A percentile compares a stretch with the other conserved stretches of the same genome.
Conservation (phyloP, 2,888 invertebrate genomes). For the Aphrophora alni region DNA sequence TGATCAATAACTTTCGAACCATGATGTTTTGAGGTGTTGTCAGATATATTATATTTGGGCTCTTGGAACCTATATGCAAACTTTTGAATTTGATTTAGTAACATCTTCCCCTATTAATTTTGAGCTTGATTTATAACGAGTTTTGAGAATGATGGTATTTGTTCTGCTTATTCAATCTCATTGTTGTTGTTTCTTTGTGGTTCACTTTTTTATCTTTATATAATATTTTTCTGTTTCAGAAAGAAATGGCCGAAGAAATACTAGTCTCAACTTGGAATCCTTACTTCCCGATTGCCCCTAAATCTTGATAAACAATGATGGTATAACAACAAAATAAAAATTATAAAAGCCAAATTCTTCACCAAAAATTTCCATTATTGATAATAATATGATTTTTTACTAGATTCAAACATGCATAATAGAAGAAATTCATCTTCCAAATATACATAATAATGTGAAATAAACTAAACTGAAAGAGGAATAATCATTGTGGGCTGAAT, state of each 20-base stretch:
- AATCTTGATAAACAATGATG: not conserved
- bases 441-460: not conserved
- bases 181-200: not conserved
- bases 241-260: not conserved
- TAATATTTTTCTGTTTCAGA: not conserved
- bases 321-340: not conserved
- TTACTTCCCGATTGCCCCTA: not conserved
- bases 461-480: not conserved
- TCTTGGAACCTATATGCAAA: too few species aligned
- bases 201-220: not conserved
- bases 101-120: too few species aligned
- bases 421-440: not conserved
- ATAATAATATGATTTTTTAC: not conserved
- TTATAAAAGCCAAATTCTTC: not conserved
- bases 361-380: not conserved
- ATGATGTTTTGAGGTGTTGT: too few species aligned
- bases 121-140: too few species aligned
- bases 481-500: not conserved
- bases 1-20: too few species aligned
- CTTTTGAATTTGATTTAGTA: too few species aligned
- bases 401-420: not conserved
- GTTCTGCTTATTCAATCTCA: too few species aligned
- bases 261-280: constrained; percentile 2
- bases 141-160: too few species aligned
- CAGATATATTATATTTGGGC: too few species aligned